Percentiles rank a stretch among this genome's conserved stretches.
Conservation (phyloP, 1,140 invertebrate genomes). For the Drosophila watanabei region DNA sequence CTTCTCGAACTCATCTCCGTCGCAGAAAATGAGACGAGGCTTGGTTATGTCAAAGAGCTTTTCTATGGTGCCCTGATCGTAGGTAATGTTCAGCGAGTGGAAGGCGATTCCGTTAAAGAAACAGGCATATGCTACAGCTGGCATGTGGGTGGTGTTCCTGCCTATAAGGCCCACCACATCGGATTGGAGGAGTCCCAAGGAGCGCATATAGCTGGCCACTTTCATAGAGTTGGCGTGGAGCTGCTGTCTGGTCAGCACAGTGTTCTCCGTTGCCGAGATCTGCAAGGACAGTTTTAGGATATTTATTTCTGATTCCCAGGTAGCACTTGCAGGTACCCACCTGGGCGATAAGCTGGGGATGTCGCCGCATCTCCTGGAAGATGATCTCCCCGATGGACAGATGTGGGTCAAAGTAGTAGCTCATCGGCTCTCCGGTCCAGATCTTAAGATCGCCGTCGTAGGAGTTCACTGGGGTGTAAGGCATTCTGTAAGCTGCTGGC, state of each 20-base stretch:
- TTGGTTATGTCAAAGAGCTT: conserved; percentile 62
- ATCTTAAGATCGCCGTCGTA: conserved; percentile 49
- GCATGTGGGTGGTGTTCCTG: conserved; percentile 67
- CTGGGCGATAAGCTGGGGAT: conserved; percentile 63
- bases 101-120: conserved; percentile 74
- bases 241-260: conserved; percentile 47
- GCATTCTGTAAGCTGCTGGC: conserved; percentile 17
- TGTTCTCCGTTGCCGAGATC: conserved; percentile 68
- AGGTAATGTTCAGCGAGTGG: conserved; percentile 57
- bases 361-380: conserved; percentile 64
- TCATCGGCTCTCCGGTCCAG: conserved; percentile 26
- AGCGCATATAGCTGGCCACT: conserved; percentile 57
- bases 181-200: conserved; percentile 43
- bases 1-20: conserved; percentile 61
- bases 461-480: conserved; percentile 12
- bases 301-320: background rate
- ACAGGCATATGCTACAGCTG: conserved; percentile 62
- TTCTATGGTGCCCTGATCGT: conserved; percentile 50
- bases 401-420: conserved; percentile 33
- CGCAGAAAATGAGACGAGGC: conserved; percentile 74
- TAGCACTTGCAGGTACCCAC: conserved; percentile 16
- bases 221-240: conserved; percentile 54
- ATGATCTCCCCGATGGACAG: conserved; percentile 68
- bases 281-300: background rate
- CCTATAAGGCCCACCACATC: conserved; percentile 67